These are phyloP conservation scores for Diprion similis DNA, from an alignment of 1,140 invertebrate species.

Conservation along the genomic window DNA sequence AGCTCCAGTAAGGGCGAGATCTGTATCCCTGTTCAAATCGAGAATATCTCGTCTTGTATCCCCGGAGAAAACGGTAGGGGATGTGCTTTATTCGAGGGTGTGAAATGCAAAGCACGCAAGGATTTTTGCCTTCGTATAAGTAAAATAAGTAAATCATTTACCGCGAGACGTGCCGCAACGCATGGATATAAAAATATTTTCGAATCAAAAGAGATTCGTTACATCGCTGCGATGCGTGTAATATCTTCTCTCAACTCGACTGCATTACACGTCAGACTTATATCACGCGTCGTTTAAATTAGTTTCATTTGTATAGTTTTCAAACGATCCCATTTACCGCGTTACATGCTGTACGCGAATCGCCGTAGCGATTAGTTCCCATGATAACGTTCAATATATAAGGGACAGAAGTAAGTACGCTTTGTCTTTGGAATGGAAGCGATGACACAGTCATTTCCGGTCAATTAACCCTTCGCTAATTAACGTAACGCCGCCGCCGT, in stretches of 20 bases:
- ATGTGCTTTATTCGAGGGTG: neutral
- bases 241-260: neutral
- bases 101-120: neutral
- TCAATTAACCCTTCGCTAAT: neutral
- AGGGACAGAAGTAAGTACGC: neutral
- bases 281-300: neutral
- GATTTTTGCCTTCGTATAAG: neutral
- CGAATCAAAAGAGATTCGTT: neutral
- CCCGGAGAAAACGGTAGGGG: no score
- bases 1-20: no score
- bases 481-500: neutral
- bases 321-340: neutral
- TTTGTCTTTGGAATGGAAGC: neutral
- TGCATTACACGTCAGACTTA: neutral
- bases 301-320: neutral
- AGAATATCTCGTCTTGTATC: no score
- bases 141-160: neutral
- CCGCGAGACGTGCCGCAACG: neutral
- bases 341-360: neutral
- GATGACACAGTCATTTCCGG: neutral
- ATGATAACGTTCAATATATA: neutral
- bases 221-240: no score
- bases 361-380: neutral
- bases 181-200: neutral
- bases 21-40: no score